phyloP scores from a whole-genome alignment of 2,797 vertebrate species.

The Syngnathus acus region DNA sequence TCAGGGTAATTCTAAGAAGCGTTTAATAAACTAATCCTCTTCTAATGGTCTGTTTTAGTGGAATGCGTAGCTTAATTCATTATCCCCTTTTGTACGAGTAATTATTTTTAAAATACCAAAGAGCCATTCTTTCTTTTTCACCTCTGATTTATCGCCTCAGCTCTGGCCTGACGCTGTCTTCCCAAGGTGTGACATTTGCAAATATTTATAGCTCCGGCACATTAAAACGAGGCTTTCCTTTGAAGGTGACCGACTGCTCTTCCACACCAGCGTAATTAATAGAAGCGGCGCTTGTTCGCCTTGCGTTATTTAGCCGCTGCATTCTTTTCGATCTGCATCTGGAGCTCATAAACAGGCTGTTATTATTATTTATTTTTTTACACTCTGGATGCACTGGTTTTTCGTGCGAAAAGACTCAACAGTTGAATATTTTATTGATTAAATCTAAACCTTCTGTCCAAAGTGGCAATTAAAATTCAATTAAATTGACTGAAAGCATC shows the following conservation, averaged over 20 bases:
- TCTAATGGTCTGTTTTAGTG: conserved; percentile 92
- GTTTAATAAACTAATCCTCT: conserved; percentile 98
- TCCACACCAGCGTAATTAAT: conserved; percentile 88
- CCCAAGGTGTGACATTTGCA: conserved; percentile 99
- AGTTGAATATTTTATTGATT: conserved; percentile 99
- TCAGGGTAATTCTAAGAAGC: conserved; percentile 81
- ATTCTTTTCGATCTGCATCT: conserved; percentile 68
- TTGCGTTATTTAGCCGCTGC: conserved; percentile 80
- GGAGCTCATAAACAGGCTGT: conserved; percentile 74
- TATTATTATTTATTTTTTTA: conserved; percentile 49
- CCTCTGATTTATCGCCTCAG: conserved; percentile 88
- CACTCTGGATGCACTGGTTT: conserved; percentile 46
- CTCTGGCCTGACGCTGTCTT: conserved; percentile 91
- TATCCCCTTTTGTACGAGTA: conserved; percentile 99
- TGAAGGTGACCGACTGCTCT: conserved; percentile 98
- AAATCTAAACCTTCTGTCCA: conserved; percentile 99
- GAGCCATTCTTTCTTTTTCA: conserved; percentile 91
- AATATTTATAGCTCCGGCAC: conserved; percentile 99
- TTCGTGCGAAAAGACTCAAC: conserved; percentile 79
- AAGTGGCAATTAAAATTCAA: conserved; percentile 99
- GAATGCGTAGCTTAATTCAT: conserved; percentile 98
- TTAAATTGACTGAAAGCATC: conserved; percentile 99
- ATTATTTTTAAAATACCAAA: conserved; percentile 99
- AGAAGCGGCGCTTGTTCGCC: conserved; percentile 78
- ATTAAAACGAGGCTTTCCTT: conserved; percentile 88